Evolutionary conservation across 2,113 vertebrate genomes (phyloP), one percentile per base, ranked within the genome.

Genomic region (Osmerus mordax): DNA sequence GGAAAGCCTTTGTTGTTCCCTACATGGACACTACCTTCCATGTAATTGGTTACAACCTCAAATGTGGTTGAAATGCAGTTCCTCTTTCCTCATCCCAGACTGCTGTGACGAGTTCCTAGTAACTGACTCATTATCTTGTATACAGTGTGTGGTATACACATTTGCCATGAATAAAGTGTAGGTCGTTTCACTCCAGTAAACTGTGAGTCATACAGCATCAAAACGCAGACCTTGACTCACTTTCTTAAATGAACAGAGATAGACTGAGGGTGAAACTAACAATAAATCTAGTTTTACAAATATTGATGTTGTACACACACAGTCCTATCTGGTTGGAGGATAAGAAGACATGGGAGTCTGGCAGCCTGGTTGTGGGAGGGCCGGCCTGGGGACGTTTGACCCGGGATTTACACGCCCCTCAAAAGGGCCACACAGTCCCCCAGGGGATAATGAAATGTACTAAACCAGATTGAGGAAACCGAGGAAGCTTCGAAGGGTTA

Each of bases 361-460:
- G 77, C 32, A 67, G 72, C 77, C 78, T 69, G 71, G 56, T 28
- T 54, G 41, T 65, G 65, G 66, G 61, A 67, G 66, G 61, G 77
- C 69, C 65, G 67, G 72, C 70, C 61, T 71, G 77, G 54, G 78
- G 80, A 64, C 78, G 81, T 83, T 82, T 88, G 76, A 79, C 71
- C 77, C 18, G 3, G 69, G 80, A 60, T 85, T 85, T 81, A 12
- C 28, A 8, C 55, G 73, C 65, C 71, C 75, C 70, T 64, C 23
- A 67, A 21, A 80, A 52, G 64, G 70, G 41, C 18, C 59, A 29
- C 4, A 77, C 60, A 61, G 74, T 63, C 82, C 87, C 82, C 68
- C 32, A 1, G 87, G 82, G 87, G 79, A 84, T 85, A 89, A 84
- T 89, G 81, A 86, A 88, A 87, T 86, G 84, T 64, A 64, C 62